Base-by-base conservation (phyloP, 2,113 vertebrate genomes). In the Fulmarus glacialis region DNA sequence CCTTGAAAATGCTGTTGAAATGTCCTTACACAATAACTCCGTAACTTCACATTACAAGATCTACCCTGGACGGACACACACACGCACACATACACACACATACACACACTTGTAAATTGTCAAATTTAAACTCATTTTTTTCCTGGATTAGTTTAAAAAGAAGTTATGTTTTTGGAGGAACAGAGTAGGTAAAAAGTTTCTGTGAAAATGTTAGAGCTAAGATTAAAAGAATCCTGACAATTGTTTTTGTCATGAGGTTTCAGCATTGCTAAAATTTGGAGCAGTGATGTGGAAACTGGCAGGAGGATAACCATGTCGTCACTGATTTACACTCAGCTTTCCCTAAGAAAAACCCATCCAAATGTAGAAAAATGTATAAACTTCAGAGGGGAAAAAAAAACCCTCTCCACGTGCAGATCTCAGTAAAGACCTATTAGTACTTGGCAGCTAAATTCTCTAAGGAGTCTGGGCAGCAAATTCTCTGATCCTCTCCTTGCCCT, bases 51-150 rank as follows among this genome's bases (percentile, higher is more conserved):
- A 4, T 26, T 70, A 52, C 0, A 2, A 73, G 19, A 42, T 12
- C 19, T 34, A 52, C 20, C 14, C 30, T 67, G 52, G 47, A 62
- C 0, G 4, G 45, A 53, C 9, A 68, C 1, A 0, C 19, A 50
- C 23, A 7, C 48, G 2, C 3, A 12, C 23, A 4, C 12, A 40
- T 40, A 7, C 13, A 8, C 24, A 4, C 48, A 24, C 6, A 36
- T 12, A 62, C 4, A 29, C 8, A 38, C 6, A 17, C 43, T 45
- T 18, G 15, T 11, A 26, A 62, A 38, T n/a, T 75, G 19, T 63
- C 32, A 82, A 68, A 48, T 71, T 74, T n/a, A 24, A 40, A 43
- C 24, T 88, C 3, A 4, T 26, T 40, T 50, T 79, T 80, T 12
- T 17, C 24, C 62, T 32, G 8, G 3, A 29, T 86, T 68, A 20